Conservation (phyloP, 2,888 invertebrate species). For the Xestia c-nigrum region DNA sequence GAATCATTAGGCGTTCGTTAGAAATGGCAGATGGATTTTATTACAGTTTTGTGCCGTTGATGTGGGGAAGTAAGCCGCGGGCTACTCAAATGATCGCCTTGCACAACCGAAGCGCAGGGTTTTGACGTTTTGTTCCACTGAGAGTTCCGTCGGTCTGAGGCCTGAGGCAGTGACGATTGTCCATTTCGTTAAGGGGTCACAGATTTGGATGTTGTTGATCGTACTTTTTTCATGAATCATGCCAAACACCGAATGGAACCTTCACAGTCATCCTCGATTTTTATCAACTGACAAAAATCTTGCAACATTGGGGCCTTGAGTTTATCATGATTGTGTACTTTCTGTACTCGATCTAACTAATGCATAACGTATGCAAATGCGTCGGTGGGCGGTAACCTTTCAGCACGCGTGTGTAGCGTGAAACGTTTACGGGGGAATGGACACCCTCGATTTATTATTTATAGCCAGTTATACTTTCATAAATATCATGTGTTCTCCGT, state of each 20-base stretch:
- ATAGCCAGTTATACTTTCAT: constrained; percentile 59
- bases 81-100: constrained; percentile 3
- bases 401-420: constrained; percentile 48
- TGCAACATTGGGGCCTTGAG: constrained; percentile 3
- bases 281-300: constrained; percentile 24
- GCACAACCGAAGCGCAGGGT: neutral
- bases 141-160: neutral
- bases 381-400: constrained; percentile 65
- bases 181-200: neutral
- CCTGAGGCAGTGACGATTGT: neutral
- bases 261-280: neutral
- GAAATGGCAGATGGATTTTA: neutral
- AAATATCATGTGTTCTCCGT: constrained; percentile 53
- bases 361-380: constrained; percentile 45
- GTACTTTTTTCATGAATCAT: neutral
- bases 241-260: neutral
- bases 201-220: neutral
- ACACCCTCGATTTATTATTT: constrained; percentile 68
- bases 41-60: neutral
- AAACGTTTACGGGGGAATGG: constrained; percentile 64
- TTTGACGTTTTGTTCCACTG: neutral
- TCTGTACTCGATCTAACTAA: constrained; percentile 29
- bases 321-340: constrained; percentile 13
- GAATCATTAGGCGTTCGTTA: neutral
- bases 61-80: neutral